A percentile compares a stretch with the other conserved stretches of the same genome.
phyloP scores from a whole-genome alignment of 2,797 vertebrate genomes.

The Dipus sagitta region DNA sequence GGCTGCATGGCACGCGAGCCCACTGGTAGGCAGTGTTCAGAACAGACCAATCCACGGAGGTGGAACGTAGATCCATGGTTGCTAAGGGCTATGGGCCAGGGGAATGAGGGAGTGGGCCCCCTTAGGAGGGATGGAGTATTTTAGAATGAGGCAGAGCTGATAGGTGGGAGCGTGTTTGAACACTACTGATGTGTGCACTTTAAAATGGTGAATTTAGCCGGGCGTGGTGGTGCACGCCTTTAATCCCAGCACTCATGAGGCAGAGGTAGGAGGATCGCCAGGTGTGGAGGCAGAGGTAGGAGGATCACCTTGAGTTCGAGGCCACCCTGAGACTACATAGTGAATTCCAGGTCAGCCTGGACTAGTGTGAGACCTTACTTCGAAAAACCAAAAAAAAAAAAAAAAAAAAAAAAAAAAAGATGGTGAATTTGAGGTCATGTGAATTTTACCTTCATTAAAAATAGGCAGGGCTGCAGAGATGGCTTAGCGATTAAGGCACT shows the following conservation, averaged over 20 bases:
- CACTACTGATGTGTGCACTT: not conserved
- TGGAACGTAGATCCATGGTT: not conserved
- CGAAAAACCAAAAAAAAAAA: too few species aligned
- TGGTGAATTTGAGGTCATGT: not conserved
- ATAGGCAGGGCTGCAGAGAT: not conserved
- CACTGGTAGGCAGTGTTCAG: not conserved
- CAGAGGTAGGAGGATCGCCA: too few species aligned
- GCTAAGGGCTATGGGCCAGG: not conserved
- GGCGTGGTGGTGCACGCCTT: too few species aligned
- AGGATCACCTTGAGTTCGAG: too few species aligned
- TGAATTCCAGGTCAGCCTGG: too few species aligned
- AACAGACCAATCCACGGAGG: not conserved
- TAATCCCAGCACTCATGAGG: too few species aligned
- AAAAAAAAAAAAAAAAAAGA: too few species aligned
- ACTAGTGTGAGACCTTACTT: too few species aligned
- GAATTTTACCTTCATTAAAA: not conserved
- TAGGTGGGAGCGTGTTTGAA: not conserved
- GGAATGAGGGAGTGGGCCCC: not conserved
- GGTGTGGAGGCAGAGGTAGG: too few species aligned
- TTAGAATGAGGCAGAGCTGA: not conserved
- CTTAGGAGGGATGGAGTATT: not conserved
- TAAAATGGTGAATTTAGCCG: not conserved
- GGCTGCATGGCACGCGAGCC: accelerated
- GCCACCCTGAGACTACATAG: too few species aligned
- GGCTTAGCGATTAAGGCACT: too few species aligned